Evolutionary conservation across 2,113 vertebrate genomes (phyloP), one percentile per base, ranked within the genome.

Genomic region (Galeopterus variegatus): DNA sequence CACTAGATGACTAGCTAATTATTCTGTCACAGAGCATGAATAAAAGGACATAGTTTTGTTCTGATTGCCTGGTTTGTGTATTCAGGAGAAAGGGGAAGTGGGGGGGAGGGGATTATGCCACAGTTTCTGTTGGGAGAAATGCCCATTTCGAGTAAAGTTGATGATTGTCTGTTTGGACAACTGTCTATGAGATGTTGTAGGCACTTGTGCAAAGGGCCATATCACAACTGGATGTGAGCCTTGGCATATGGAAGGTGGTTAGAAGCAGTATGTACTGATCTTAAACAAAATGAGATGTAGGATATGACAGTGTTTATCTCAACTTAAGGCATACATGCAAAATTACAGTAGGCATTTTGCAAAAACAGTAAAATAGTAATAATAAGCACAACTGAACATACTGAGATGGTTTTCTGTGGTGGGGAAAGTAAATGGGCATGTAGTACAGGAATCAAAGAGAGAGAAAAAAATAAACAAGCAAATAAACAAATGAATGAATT

Each of bases 1-100:
- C 12, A 24, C 9, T 64, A 9, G 67, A 41, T 15, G 1, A 3
- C 36, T 33, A 8, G 1, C 0, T 0, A 33, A 52, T 3, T 58
- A 19, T 33, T 23, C 6, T 31, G 17, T 36, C 21, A 19, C 28
- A 21, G 33, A 3, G 26, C 33, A 52, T 19, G 33, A 70, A 52
- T 6, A 24, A 6, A 4, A 41, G 45, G 8, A 14, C 5, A 26
- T 8, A 8, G 3, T 24, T 62, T 82, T 62, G 14, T 82, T 31
- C 45, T 45, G 36, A 82, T 45, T 26, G 8, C 8, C 13, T 19
- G 33, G 41, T 33, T 50, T 76, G 36, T 21, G 31, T 31, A 82
- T 24, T 82, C 62, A 41, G 41, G 41, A 41, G 41, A 41, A 41
- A 41, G 36, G 8, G 62, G 58, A 60, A 15, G 56, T 13, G 8